Percentiles rank a stretch among this genome's conserved stretches.
phyloP scores from a whole-genome alignment of 2,797 vertebrate genomes.

The Scarus forsteni region DNA sequence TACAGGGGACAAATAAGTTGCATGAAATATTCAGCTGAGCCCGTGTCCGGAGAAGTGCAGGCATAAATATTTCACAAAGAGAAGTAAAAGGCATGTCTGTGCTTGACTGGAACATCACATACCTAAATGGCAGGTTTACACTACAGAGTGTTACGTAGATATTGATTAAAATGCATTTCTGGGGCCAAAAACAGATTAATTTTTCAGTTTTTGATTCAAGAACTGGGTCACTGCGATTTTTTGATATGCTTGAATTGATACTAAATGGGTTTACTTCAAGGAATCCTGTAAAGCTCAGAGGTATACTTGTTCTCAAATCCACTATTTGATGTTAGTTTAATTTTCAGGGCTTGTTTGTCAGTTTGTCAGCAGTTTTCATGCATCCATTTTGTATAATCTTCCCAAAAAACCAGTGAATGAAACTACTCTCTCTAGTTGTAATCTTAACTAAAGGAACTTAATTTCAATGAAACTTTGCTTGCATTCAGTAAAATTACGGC shows the following conservation, averaged over 20 bases:
- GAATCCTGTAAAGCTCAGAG: too few species aligned
- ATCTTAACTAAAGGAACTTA: too few species aligned
- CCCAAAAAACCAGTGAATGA: too few species aligned
- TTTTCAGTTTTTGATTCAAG: constrained; percentile 17
- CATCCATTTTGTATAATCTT: too few species aligned
- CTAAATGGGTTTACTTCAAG: too few species aligned
- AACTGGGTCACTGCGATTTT: constrained; percentile 11
- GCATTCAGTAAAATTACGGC: too few species aligned
- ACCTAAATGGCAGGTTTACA: constrained; percentile 3
- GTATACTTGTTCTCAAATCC: too few species aligned
- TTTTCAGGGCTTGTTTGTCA: too few species aligned
- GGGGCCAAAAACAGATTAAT: not conserved
- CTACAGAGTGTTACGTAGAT: not conserved
- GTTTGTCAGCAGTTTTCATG: too few species aligned
- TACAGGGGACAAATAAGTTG: constrained; percentile 73
- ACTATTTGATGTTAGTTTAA: too few species aligned
- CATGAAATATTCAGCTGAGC: constrained; percentile 78
- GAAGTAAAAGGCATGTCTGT: constrained; percentile 44
- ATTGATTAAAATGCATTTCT: not conserved
- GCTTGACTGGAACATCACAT: constrained; percentile 43
- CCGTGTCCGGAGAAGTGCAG: constrained; percentile 57
- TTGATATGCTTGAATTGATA: constrained; percentile 10
- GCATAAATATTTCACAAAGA: constrained; percentile 70
- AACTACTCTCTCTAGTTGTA: too few species aligned
- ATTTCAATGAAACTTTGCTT: too few species aligned